Conservation (phyloP, 92 coral and sea anemone genomes). For the Porites lobata region DNA sequence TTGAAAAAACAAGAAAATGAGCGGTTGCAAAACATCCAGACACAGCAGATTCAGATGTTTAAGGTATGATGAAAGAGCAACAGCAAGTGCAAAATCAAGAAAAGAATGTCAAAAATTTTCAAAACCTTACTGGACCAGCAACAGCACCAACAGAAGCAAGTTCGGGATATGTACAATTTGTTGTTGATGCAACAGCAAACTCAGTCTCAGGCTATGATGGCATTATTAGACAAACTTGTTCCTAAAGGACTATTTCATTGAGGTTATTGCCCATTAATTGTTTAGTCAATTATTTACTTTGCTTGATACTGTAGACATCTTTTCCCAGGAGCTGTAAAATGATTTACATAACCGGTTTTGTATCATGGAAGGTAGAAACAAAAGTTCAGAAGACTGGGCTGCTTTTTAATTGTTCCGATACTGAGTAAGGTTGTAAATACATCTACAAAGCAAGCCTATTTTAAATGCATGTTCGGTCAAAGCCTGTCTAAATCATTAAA, state of each 20-base stretch:
- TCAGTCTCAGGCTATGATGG: slow-evolving; percentile 44
- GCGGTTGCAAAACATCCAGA: too few relatives aligned
- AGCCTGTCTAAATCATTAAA: too few relatives aligned
- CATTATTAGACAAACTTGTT: slow-evolving; percentile 29
- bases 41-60: slow-evolving; percentile 18
- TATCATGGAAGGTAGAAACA: too few relatives aligned
- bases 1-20: too few relatives aligned
- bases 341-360: neutral
- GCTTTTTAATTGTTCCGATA: too few relatives aligned
- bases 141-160: too few relatives aligned
- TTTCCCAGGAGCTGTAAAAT: slow-evolving; percentile 10
- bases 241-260: slow-evolving; percentile 25
- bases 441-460: too few relatives aligned
- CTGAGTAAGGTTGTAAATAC: too few relatives aligned
- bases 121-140: too few relatives aligned
- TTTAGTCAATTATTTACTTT: slow-evolving; percentile 11
- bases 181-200: neutral
- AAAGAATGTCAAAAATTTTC: neutral
- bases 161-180: too few relatives aligned
- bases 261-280: slow-evolving; percentile 15
- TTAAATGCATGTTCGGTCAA: too few relatives aligned
- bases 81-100: slow-evolving; percentile 35
- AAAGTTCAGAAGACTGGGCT: too few relatives aligned
- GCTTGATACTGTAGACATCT: slow-evolving; percentile 13
- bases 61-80: slow-evolving; percentile 24